phyloP scores from a whole-genome alignment of 2,797 vertebrate species.

The Valencia hispanica region DNA sequence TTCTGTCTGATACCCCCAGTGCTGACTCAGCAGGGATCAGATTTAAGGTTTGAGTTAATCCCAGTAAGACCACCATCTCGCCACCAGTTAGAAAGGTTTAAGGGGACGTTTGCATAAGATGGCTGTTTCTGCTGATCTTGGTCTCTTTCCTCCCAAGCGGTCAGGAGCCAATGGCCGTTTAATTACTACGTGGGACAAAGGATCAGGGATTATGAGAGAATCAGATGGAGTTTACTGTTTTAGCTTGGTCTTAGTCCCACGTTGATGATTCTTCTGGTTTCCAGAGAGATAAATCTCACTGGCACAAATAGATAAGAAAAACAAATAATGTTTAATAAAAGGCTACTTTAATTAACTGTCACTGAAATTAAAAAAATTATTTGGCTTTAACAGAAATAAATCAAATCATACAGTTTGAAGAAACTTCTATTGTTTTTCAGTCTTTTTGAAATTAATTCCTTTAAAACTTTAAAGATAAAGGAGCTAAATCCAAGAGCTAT shows the following conservation, averaged over 20 bases:
- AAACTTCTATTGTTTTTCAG: not conserved
- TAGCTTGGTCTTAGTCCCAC: slow-evolving; percentile 42
- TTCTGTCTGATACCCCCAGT: slow-evolving; percentile 12
- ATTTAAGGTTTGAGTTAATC: slow-evolving; percentile 29
- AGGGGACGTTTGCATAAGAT: slow-evolving; percentile 7
- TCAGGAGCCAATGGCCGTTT: slow-evolving; percentile 23
- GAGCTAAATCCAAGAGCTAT: not conserved
- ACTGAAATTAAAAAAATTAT: not conserved
- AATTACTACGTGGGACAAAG: slow-evolving; percentile 35
- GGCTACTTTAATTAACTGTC: not conserved
- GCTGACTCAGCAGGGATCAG: slow-evolving; percentile 65
- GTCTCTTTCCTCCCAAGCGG: slow-evolving; percentile 18
- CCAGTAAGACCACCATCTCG: slow-evolving; percentile 7
- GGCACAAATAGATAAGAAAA: slow-evolving; percentile 13
- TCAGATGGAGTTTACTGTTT: slow-evolving; percentile 45
- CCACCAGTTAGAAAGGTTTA: slow-evolving; percentile 24
- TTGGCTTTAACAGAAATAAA: not conserved
- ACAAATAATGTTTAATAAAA: not conserved
- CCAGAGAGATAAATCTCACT: slow-evolving; percentile 20
- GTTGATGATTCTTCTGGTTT: slow-evolving; percentile 34
- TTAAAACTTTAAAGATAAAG: not conserved
- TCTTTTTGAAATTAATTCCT: not conserved
- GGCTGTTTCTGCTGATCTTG: slow-evolving; percentile 19
- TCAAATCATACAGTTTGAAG: not conserved
- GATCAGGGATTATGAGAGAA: slow-evolving; percentile 11